Evolutionary conservation across 23 tunicate genomes (phyloP), one percentile per base, ranked within the genome.

Genomic region (Diplosoma virens): DNA sequence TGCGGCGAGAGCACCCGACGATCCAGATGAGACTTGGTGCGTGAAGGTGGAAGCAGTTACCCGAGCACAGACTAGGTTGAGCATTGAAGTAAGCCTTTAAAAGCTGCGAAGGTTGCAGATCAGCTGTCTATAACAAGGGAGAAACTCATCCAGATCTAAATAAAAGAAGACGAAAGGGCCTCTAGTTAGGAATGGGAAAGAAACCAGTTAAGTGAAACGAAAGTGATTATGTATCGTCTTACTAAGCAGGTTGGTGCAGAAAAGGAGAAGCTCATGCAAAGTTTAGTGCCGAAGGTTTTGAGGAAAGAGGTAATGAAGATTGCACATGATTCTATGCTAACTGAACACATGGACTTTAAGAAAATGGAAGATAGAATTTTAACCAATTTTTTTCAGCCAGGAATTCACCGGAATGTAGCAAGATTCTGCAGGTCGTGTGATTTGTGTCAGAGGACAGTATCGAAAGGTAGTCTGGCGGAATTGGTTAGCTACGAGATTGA

Each of bases 291-390:
- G 6, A 28, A 1, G 4, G 6, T 1, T n/a, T 1, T 79, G 0
- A 18, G 64, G 53, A 1, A 17, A 3, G 70, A 55, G 36, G 56
- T 70, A 0, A 32, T 81, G 78, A 25, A 56, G 17, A 36, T 56
- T 11, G 85, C 85, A 11, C 78, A 70, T 70, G 78, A 81, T 14
- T 55, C 69, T 20, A 23, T 58, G 22, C 25, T 81, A n/a, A n/a
- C n/a, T n/a, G n/a, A n/a, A n/a, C n/a, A n/a, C n/a, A n/a, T n/a
- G n/a, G n/a, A n/a, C n/a, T n/a, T n/a, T n/a, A n/a, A 70, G 36
- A 81, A 81, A 37, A 81, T 78, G 22, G 11, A 7, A 2, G 78
- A 81, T 56, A 53, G 59, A 22, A 36, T 81, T n/a, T 3, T 16
- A 37, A 23, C 58, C 5, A 81, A 56, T 37, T 81, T 81, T 25